phyloP scores from a whole-genome alignment of 2,888 invertebrate species.

The Candidula unifasciata region DNA sequence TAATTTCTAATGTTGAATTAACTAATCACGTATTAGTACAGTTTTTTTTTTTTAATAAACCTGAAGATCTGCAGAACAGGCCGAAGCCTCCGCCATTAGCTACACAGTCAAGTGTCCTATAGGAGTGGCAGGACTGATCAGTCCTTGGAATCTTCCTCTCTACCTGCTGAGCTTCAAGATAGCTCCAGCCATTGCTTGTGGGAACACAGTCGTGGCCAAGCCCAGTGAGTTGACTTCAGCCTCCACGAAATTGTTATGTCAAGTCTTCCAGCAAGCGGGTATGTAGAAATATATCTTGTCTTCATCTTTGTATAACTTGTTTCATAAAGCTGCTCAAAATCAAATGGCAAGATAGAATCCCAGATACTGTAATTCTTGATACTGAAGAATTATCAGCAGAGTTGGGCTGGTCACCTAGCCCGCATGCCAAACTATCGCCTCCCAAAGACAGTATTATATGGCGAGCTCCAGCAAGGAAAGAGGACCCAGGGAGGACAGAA shows the following conservation, averaged over 20 bases:
- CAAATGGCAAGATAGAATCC: no score
- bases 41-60: neutral
- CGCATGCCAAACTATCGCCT: no score
- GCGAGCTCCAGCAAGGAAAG: no score
- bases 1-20: neutral
- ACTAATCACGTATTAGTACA: neutral
- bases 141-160: conserved; percentile 81
- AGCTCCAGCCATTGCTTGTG: conserved; percentile 80
- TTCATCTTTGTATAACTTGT: no score
- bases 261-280: conserved; percentile 79
- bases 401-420: no score
- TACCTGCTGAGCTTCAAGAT: conserved; percentile 81
- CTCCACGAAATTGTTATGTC: conserved; percentile 80
- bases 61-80: conserved; percentile 66
- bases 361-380: no score
- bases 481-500: no score
- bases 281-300: neutral
- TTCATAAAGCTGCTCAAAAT: no score
- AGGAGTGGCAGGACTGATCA: conserved; percentile 81
- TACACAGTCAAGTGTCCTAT: conserved; percentile 79
- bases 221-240: conserved; percentile 81
- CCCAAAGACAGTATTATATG: no score
- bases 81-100: conserved; percentile 74
- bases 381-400: no score
- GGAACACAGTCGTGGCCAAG: conserved; percentile 80